phyloP scores from a whole-genome alignment of 1,140 invertebrate genomes.

The Coboldia fuscipes region DNA sequence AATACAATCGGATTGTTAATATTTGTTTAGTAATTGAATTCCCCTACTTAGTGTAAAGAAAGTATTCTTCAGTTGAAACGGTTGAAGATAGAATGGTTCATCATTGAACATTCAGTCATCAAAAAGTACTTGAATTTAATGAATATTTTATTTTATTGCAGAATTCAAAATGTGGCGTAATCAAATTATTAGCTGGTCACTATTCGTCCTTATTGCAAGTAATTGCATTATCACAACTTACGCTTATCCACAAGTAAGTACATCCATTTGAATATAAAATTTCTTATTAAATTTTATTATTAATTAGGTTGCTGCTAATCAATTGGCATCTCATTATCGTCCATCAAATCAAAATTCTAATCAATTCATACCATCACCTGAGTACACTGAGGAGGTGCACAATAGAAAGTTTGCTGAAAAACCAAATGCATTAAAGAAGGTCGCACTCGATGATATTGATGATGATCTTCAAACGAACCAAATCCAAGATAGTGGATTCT shows the following conservation, averaged over 20 bases:
- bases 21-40: no score
- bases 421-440: slow-evolving; percentile 70
- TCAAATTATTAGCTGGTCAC: not conserved
- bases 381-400: slow-evolving; percentile 23
- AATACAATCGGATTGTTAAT: no score
- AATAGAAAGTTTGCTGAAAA: slow-evolving; percentile 61
- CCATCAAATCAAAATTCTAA: slow-evolving; percentile 23
- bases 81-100: no score
- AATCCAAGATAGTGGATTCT: slow-evolving; percentile 53
- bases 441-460: slow-evolving; percentile 54
- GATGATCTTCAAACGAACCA: slow-evolving; percentile 56
- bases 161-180: no score
- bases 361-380: slow-evolving; percentile 11
- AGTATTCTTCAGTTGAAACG: no score
- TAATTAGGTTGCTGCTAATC: slow-evolving; percentile 8
- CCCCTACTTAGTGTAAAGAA: no score
- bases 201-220: not conserved
- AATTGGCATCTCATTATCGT: slow-evolving; percentile 23
- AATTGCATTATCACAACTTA: not conserved
- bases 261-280: not conserved
- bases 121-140: no score
- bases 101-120: no score
- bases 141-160: no score
- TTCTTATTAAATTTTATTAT: not conserved
- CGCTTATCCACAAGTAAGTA: not conserved